phyloP scores from a whole-genome alignment of 2,797 vertebrate species.

The Cirrhinus mrigala region DNA sequence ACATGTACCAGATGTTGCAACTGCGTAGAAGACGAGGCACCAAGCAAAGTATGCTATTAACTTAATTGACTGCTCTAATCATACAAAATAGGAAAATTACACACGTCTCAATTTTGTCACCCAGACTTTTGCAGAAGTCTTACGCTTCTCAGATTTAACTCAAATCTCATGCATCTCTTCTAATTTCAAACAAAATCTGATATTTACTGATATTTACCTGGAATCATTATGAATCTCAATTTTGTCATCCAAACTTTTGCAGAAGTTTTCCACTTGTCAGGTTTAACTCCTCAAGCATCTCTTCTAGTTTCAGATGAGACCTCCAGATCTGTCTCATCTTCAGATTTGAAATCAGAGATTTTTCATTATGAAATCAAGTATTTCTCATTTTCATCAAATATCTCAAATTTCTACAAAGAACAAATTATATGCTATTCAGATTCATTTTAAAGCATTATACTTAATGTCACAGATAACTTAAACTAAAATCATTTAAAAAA shows the following conservation, averaged over 20 bases:
- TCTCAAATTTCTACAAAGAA: no score
- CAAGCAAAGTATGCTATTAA: constrained; percentile 36
- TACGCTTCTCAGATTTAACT: neutral
- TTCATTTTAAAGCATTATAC: no score
- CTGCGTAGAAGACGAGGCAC: constrained; percentile 22
- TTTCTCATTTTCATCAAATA: no score
- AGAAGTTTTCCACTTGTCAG: neutral
- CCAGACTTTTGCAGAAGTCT: neutral
- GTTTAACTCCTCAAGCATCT: neutral
- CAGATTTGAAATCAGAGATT: no score
- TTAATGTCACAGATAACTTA: no score
- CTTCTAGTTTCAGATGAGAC: neutral
- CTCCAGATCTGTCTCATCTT: no score
- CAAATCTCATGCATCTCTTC: neutral
- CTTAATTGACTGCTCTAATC: constrained; percentile 41
- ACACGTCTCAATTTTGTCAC: neutral
- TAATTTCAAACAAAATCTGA: neutral
- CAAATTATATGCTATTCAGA: no score
- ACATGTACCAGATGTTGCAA: constrained; percentile 54
- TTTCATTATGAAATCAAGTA: no score
- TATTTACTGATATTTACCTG: neutral
- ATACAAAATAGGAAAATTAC: constrained; percentile 24
- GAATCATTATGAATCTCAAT: neutral
- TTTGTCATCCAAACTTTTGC: neutral
- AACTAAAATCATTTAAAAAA: no score